Evolutionary conservation across 1,140 invertebrate genomes (phyloP).

Genomic region (Nebria ingens): DNA sequence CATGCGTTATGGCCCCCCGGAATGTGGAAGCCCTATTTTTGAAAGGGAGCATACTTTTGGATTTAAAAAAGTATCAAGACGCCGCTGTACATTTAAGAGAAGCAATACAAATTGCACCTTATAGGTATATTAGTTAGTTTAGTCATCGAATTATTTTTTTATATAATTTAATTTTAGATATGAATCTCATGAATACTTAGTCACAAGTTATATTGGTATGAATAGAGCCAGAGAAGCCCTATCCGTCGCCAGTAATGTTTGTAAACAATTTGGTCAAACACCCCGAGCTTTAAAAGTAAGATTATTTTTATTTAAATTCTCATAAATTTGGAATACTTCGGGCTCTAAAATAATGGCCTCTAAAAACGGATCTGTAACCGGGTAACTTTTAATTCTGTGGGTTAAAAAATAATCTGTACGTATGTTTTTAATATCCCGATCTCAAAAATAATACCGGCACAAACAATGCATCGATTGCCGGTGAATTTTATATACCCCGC

Average conservation of each 20-base stretch:
- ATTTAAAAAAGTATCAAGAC: slow-evolving; percentile 61
- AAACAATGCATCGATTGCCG: too few species aligned
- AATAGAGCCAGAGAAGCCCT: slow-evolving; percentile 57
- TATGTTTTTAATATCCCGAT: too few species aligned
- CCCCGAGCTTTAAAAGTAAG: slow-evolving; percentile 57
- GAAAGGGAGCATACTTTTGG: slow-evolving; percentile 57
- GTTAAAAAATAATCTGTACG: too few species aligned
- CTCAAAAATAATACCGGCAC: too few species aligned
- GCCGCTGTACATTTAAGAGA: slow-evolving; percentile 61
- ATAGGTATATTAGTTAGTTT: slow-evolving; percentile 34
- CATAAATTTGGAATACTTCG: too few species aligned
- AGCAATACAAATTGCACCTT: slow-evolving; percentile 49
- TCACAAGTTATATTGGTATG: slow-evolving; percentile 58
- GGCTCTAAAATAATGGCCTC: too few species aligned
- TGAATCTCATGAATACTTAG: slow-evolving; percentile 61
- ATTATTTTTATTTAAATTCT: too few species aligned
- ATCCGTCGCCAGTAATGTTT: slow-evolving; percentile 54
- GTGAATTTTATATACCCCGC: too few species aligned
- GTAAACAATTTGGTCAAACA: slow-evolving; percentile 57
- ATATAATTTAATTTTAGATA: slow-evolving; percentile 25
- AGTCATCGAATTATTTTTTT: slow-evolving; percentile 3
- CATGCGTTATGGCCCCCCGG: slow-evolving; percentile 28
- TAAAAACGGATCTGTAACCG: too few species aligned
- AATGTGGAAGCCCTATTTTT: slow-evolving; percentile 62
- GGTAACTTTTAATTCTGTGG: too few species aligned